Conservation (phyloP, 2,888 invertebrate species). For the Eulithis testata region DNA sequence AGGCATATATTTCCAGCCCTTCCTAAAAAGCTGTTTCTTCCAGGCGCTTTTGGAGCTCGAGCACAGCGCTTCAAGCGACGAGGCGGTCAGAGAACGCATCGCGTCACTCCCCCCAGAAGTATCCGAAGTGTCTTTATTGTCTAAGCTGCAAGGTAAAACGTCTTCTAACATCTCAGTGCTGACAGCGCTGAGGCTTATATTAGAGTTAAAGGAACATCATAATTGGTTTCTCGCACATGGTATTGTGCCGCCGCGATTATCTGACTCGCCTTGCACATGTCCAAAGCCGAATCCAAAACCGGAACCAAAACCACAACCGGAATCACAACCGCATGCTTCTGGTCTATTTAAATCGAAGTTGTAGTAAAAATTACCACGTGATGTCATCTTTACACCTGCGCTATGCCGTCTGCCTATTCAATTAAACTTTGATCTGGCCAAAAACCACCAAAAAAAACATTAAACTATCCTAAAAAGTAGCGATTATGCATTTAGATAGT, state of each 20-base stretch:
- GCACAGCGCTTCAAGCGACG: constrained; percentile 98
- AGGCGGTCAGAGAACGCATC: constrained; percentile 95
- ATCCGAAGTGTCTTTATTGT: constrained; percentile 94
- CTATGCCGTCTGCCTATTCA: too few species aligned
- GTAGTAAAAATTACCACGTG: background rate
- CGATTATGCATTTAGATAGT: too few species aligned
- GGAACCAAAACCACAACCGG: background rate
- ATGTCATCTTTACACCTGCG: background rate
- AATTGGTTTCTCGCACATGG: constrained; percentile 2
- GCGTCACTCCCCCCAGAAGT: constrained; percentile 97
- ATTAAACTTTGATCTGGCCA: too few species aligned
- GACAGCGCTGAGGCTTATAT: background rate
- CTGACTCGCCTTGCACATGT: constrained; percentile 8
- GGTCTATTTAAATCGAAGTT: background rate
- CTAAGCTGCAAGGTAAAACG: constrained; percentile 91
- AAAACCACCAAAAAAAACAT: too few species aligned
- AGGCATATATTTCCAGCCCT: too few species aligned
- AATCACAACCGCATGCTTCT: background rate
- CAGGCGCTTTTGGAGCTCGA: constrained; percentile 92
- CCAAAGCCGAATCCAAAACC: background rate
- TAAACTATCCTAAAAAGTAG: too few species aligned
- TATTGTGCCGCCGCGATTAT: background rate
- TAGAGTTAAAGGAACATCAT: background rate
- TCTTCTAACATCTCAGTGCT: background rate
- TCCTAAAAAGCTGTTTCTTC: constrained; percentile 41